phyloP scores from a whole-genome alignment of 2,888 invertebrate genomes.

The Meliscaeva auricollis region DNA sequence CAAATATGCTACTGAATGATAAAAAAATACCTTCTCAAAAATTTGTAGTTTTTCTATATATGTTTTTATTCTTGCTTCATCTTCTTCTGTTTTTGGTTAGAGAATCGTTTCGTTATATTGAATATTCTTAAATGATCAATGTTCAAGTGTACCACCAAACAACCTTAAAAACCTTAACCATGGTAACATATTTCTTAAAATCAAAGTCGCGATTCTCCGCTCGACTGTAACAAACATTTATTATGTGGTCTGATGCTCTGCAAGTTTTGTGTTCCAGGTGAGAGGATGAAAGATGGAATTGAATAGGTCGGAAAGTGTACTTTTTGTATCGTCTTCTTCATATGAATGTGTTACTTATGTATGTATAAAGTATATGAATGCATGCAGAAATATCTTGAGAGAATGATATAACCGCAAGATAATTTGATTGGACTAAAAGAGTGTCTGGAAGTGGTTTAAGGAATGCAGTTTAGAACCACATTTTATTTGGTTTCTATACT shows the following conservation, averaged over 20 bases:
- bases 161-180: conserved; percentile 20
- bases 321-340: conserved; percentile 3
- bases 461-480: conserved; percentile 42
- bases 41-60: not conserved
- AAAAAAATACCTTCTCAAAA: not conserved
- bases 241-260: conserved; percentile 15
- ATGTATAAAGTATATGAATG: conserved; percentile 9
- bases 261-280: not conserved
- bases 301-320: conserved; percentile 33
- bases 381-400: conserved; percentile 28
- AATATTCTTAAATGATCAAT: conserved; percentile 64
- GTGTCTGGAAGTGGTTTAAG: conserved; percentile 37
- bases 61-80: conserved; percentile 40
- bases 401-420: conserved; percentile 56
- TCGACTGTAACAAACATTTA: conserved; percentile 31
- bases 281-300: conserved; percentile 36
- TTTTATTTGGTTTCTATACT: conserved; percentile 5
- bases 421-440: conserved; percentile 41
- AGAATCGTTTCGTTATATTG: conserved; percentile 62
- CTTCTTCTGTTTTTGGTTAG: conserved; percentile 41
- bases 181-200: conserved; percentile 9
- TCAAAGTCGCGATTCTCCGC: conserved; percentile 26
- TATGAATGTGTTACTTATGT: not conserved
- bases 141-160: not conserved
- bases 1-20: no score